Percentiles rank a stretch among this genome's conserved stretches.
Conservation (phyloP, 2,888 invertebrate species). For the Eretmocerus hayati region DNA sequence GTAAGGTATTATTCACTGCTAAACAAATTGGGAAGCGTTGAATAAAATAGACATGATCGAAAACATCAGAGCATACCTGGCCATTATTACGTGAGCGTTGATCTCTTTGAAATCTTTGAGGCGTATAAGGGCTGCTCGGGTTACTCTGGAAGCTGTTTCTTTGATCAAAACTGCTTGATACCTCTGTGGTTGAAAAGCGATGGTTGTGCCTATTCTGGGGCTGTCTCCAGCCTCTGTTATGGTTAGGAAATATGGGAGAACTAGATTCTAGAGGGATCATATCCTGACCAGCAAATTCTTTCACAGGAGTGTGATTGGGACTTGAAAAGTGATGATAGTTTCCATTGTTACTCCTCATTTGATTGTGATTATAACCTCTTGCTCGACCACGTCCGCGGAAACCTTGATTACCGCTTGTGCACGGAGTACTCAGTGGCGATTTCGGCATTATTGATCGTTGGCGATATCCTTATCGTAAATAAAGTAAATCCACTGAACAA, state of each 20-base stretch:
- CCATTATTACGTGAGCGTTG: not conserved
- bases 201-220: not conserved
- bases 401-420: not conserved
- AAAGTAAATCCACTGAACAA: not conserved
- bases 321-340: constrained; percentile 1
- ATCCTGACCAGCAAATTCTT: not conserved
- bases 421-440: constrained; percentile 12
- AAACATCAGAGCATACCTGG: too few relatives aligned
- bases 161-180: constrained; percentile 4
- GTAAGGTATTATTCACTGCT: too few relatives aligned
- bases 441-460: constrained; percentile 11
- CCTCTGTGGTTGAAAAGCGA: not conserved
- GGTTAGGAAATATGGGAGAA: constrained; percentile 2
- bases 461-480: not conserved
- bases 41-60: too few relatives aligned
- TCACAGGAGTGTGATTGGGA: not conserved
- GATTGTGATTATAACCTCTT: constrained; percentile 10
- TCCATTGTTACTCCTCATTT: not conserved
- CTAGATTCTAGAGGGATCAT: constrained; percentile 10
- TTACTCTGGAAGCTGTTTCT: constrained; percentile 4
- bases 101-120: constrained; percentile 1
- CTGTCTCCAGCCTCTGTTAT: constrained; percentile 1
- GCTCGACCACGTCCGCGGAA: not conserved
- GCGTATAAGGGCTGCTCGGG: constrained; percentile 2
- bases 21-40: too few relatives aligned